Base-by-base conservation (phyloP, 2,113 vertebrate species). In the Gobio gobio region DNA sequence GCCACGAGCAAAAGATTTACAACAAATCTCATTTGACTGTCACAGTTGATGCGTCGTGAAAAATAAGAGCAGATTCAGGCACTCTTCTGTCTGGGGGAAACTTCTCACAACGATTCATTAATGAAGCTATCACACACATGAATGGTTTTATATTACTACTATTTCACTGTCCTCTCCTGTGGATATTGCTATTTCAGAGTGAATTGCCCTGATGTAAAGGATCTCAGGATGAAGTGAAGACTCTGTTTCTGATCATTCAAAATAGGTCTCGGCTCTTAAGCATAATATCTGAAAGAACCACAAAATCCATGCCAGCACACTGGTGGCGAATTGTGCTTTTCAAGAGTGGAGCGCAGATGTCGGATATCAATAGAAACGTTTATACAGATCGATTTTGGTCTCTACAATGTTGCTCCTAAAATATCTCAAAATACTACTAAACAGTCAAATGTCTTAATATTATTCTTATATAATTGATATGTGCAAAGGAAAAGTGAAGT, bases 81-180 rank as follows among this genome's bases (percentile, higher is more conserved):
- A n/a, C 61, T 43, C 59, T 74, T 59, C 59, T 75, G 85, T 85
- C 85, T 74, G 59, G 45, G 18, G 77, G 77, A 84, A 64, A 64
- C 81, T 29, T 78, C 63, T 74, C 86, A 66, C 70, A 49, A 84
- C 26, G 40, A 56, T 86, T 82, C 63, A 84, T 88, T 86, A 86
- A 88, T 82, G 59, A 86, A 88, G 85, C 70, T 82, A 86, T 88
- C 85, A 85, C 78, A 84, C 64, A 76, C 78, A 77, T 84, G 74
- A 77, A 56, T 54, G 72, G 47, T 81, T 86, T 84, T 81, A 78
- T 75, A 84, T 86, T 84, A 86, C 51, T 58, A 83, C n/a, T 78
- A 64, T 78, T 68, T 82, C 83, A 78, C 49, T 85, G 76, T 82
- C 47, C 72, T 82, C 79, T 73, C 43, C 10, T 61, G 83, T 83